Evolutionary conservation across 2,113 vertebrate species (phyloP).

Genomic region (Candoia aspera): DNA sequence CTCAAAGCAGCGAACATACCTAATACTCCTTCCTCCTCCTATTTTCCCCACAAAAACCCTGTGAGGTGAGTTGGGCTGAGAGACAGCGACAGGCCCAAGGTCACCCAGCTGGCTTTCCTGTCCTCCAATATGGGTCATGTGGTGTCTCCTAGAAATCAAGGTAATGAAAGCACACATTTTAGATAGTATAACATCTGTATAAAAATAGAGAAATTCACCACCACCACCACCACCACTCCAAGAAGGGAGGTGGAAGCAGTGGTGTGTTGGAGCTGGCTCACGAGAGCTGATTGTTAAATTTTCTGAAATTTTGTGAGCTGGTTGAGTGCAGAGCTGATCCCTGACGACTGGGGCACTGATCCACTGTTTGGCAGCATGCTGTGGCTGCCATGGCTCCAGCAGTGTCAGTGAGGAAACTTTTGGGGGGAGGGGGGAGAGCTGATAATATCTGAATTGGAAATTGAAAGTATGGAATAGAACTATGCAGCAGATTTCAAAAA

Average conservation of each 20-base stretch:
- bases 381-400: background rate
- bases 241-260: background rate
- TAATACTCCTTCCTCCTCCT: too few relatives aligned
- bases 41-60: too few relatives aligned
- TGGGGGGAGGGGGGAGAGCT: background rate
- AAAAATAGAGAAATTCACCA: background rate
- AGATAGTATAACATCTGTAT: background rate
- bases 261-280: background rate
- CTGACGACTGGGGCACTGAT: background rate
- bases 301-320: background rate
- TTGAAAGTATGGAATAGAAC: background rate
- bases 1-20: too few relatives aligned
- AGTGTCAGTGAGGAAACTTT: background rate
- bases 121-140: background rate
- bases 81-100: too few relatives aligned
- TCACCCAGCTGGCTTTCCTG: too few relatives aligned
- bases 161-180: background rate
- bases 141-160: background rate
- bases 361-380: background rate
- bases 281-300: background rate
- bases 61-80: too few relatives aligned
- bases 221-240: background rate
- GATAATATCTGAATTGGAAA: background rate
- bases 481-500: background rate
- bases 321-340: background rate